Conservation (phyloP, 2,113 vertebrate genomes). For the Bubo scandiacus region DNA sequence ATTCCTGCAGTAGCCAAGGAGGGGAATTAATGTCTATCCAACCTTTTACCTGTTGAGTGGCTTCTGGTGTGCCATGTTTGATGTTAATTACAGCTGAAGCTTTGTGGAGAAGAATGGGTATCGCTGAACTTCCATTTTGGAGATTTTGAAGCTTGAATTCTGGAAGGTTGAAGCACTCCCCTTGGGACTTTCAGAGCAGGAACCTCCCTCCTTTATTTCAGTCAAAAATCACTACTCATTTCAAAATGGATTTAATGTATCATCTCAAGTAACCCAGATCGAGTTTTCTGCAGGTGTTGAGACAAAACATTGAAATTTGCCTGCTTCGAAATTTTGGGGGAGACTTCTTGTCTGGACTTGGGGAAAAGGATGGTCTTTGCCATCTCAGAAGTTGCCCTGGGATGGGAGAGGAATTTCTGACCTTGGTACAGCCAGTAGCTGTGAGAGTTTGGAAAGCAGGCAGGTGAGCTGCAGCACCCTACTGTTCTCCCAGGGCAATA, state of each 20-base stretch:
- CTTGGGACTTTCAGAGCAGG: neutral
- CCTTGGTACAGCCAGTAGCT: neutral
- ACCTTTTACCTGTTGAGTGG: neutral
- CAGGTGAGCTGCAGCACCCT: neutral
- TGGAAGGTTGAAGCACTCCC: neutral
- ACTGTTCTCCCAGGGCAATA: rapidly evolving
- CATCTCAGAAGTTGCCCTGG: neutral
- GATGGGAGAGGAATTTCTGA: neutral
- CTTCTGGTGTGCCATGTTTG: neutral
- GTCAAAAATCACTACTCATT: neutral
- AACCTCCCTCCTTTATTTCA: neutral
- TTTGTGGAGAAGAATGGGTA: neutral
- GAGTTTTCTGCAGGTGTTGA: neutral
- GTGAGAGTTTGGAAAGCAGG: neutral
- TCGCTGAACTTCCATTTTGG: neutral
- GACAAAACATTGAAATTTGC: neutral
- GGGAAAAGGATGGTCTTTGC: neutral
- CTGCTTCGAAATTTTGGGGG: neutral
- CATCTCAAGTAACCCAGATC: neutral
- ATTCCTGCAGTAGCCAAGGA: neutral
- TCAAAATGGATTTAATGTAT: neutral
- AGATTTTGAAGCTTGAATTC: neutral
- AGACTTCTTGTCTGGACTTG: neutral
- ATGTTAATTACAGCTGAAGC: neutral
- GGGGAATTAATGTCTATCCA: neutral